phyloP scores from a whole-genome alignment of 2,113 vertebrate genomes.

The Hypanus sabinus region DNA sequence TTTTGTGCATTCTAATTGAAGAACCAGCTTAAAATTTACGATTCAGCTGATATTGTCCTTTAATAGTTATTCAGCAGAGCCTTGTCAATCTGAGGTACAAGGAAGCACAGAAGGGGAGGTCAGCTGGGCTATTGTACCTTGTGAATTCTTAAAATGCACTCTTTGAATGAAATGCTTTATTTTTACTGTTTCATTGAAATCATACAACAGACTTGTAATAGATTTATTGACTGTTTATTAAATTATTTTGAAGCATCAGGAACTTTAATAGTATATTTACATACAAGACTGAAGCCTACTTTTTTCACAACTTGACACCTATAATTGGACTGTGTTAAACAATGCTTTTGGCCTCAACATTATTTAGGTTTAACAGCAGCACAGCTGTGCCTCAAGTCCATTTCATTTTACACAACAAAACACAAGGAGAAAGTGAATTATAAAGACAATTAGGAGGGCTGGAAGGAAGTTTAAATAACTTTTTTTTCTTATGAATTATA shows the following conservation, averaged over 20 bases:
- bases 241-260: slow-evolving; percentile 12
- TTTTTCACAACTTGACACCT: slow-evolving; percentile 23
- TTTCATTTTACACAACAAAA: not conserved
- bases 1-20: not conserved
- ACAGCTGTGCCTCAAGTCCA: not conserved
- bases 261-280: slow-evolving; percentile 22
- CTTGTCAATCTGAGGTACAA: not conserved
- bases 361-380: not conserved
- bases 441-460: not conserved
- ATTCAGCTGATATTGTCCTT: not conserved
- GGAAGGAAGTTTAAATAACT: not conserved
- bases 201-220: not conserved
- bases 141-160: not conserved
- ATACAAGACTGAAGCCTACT: slow-evolving; percentile 22
- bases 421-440: not conserved
- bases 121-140: not conserved
- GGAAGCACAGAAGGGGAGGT: not conserved
- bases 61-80: not conserved
- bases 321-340: not conserved
- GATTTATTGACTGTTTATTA: slow-evolving; percentile 20
- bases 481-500: not conserved
- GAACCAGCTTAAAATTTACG: not conserved
- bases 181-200: not conserved
- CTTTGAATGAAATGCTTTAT: not conserved
- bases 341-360: slow-evolving; percentile 18